A percentile compares a stretch with the other conserved stretches of the same genome.
Conservation (phyloP, 2,113 vertebrate species). For the Microtus pennsylvanicus region DNA sequence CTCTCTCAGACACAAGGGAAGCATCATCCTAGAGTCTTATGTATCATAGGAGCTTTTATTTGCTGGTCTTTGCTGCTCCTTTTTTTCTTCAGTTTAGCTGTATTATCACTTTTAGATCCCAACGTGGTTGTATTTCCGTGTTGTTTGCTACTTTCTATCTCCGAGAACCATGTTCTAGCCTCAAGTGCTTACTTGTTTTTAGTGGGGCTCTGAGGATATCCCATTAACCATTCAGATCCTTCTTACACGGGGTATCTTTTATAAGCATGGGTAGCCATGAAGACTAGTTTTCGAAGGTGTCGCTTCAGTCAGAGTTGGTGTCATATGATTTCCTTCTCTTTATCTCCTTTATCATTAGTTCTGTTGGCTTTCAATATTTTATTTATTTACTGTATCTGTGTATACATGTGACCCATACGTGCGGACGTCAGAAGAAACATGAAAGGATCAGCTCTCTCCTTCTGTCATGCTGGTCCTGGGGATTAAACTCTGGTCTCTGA, state of each 20-base stretch:
- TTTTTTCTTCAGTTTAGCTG: not conserved
- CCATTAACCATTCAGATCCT: not conserved
- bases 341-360: not conserved
- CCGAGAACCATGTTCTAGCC: not conserved
- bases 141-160: conserved; percentile 19
- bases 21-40: not conserved
- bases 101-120: not conserved
- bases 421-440: not conserved
- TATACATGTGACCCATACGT: not conserved
- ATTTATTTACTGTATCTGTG: not conserved
- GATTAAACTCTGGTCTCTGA: not conserved
- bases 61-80: not conserved
- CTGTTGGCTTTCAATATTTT: not conserved
- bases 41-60: not conserved
- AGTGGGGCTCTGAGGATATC: not conserved
- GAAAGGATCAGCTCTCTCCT: not conserved
- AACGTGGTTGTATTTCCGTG: conserved; percentile 8
- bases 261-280: not conserved
- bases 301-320: not conserved
- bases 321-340: not conserved
- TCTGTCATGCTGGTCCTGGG: not conserved
- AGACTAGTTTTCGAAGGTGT: not conserved
- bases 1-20: not conserved
- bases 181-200: not conserved
- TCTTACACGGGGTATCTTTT: not conserved